Base-by-base conservation (phyloP, 1,140 invertebrate genomes). In the Cydia fagiglandana region DNA sequence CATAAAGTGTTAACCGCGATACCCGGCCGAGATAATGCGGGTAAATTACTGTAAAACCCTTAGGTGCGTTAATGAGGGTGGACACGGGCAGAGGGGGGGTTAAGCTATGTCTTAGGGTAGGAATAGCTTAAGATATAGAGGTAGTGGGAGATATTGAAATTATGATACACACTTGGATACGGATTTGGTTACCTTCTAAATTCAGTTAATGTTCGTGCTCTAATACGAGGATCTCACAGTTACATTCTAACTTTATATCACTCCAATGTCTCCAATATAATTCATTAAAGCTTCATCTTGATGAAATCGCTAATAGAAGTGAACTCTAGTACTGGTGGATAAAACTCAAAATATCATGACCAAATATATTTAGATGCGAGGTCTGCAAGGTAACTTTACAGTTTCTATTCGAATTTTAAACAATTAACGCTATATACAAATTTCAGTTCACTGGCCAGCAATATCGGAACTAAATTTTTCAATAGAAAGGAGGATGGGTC, bases 1-100 rank as follows among this genome's bases (percentile, higher is more conserved):
- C 56, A 24, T 61, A 61, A 61, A 61, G 56, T 61, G 56, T 61
- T 61, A 12, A 61, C 56, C 56, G 56, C 56, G 50, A 56, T 56
- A n/a, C 50, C 15, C 13, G 50, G 0, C 6, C n/a, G 15, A 61
- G 56, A 61, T 20, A 61, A 61, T 61, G 56, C 7, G 6, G 56
- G 56, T 61, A 24, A 61, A 61, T 61, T 61, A 61, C 56, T 61
- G 56, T 61, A 61, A 24, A 61, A 61, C 56, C 20, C 56, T 61
- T 61, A 24, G 56, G 56, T 61, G 56, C 56, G 17, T 61, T 61
- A 61, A 61, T 61, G 56, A 61, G 56, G 53, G n/a, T 56, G 53
- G 56, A 61, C 56, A 61, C n/a, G 50, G 56, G 53, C 7, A 20
- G 53, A 7, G n/a, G 9, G 6, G 50, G 50, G 50, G 17, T 6